Percentiles rank a stretch among this genome's conserved stretches.
Evolutionary conservation across 2,888 invertebrate genomes (phyloP).

Genomic region (Athalia cordata): DNA sequence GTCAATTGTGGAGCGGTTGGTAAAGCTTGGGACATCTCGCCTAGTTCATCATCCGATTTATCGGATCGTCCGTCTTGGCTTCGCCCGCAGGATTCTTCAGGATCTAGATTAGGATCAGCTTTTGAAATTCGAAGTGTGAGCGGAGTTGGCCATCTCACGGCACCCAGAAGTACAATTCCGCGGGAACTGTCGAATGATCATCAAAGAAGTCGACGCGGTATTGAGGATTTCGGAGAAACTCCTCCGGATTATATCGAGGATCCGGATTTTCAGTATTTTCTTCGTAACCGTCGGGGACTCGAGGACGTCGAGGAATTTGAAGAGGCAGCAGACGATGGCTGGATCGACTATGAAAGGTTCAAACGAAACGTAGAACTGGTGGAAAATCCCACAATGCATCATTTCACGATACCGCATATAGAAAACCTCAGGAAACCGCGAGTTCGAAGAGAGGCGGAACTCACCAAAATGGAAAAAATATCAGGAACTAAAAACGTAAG

Average conservation of each 20-base stretch:
- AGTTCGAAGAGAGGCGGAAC: slow-evolving; percentile 51
- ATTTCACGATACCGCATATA: slow-evolving; percentile 27
- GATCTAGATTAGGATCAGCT: slow-evolving; percentile 53
- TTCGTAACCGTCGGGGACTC: slow-evolving; percentile 39
- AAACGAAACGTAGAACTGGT: slow-evolving; percentile 18
- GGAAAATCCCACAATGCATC: slow-evolving; percentile 26
- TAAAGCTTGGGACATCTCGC: slow-evolving; percentile 65
- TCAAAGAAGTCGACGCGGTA: slow-evolving; percentile 44
- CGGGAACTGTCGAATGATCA: slow-evolving; percentile 28
- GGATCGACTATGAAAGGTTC: slow-evolving; percentile 17
- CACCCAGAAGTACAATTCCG: slow-evolving; percentile 12
- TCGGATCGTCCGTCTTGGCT: slow-evolving; percentile 58
- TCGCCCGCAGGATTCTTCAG: slow-evolving; percentile 53
- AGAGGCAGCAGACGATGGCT: slow-evolving; percentile 14
- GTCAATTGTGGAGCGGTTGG: slow-evolving; percentile 55
- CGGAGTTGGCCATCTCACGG: slow-evolving; percentile 57
- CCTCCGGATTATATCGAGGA: slow-evolving; percentile 49
- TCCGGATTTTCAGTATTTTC: slow-evolving; percentile 48
- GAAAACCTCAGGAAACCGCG: slow-evolving; percentile 29
- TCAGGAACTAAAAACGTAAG: slow-evolving; percentile 60
- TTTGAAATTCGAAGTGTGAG: slow-evolving; percentile 64
- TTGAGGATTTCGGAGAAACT: slow-evolving; percentile 50
- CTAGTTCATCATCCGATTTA: slow-evolving; percentile 53
- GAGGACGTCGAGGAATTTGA: slow-evolving; percentile 53
- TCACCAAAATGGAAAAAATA: slow-evolving; percentile 63